These are phyloP conservation scores for Procambarus clarkii DNA, from an alignment of 1,140 invertebrate genomes.

Conservation along the genomic window DNA sequence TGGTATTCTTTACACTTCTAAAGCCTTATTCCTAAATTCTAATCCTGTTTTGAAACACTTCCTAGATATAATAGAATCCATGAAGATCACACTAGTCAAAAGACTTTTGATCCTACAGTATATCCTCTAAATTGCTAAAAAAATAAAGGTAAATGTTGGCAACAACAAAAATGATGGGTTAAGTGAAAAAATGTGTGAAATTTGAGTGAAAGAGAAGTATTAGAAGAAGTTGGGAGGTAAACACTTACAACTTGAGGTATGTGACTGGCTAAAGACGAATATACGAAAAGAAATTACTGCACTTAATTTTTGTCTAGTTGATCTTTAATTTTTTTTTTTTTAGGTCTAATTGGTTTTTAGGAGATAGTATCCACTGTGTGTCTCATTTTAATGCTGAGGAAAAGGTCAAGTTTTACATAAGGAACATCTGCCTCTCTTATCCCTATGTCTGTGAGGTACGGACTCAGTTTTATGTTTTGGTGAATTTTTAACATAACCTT, in stretches of 20 bases:
- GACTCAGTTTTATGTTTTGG: background rate
- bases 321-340: background rate
- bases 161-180: background rate
- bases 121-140: no score
- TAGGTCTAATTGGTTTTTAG: constrained; percentile 19
- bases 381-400: background rate
- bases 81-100: no score
- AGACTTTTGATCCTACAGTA: no score
- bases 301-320: background rate
- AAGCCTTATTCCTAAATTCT: no score
- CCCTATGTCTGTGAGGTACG: constrained; percentile 37
- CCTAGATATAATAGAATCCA: no score
- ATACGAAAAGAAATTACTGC: background rate
- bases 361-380: constrained; percentile 25
- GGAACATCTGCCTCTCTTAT: constrained; percentile 31
- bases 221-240: background rate
- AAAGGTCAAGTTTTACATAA: background rate
- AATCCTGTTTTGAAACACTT: no score
- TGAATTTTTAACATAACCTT: no score
- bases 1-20: no score
- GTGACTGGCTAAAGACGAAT: background rate
- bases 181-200: background rate
- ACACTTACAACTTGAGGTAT: background rate
- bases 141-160: background rate
- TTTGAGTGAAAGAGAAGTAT: background rate